Evolutionary conservation across 1,140 invertebrate genomes (phyloP), one percentile per base, ranked within the genome.

Genomic region (Eurosta solidaginis): DNA sequence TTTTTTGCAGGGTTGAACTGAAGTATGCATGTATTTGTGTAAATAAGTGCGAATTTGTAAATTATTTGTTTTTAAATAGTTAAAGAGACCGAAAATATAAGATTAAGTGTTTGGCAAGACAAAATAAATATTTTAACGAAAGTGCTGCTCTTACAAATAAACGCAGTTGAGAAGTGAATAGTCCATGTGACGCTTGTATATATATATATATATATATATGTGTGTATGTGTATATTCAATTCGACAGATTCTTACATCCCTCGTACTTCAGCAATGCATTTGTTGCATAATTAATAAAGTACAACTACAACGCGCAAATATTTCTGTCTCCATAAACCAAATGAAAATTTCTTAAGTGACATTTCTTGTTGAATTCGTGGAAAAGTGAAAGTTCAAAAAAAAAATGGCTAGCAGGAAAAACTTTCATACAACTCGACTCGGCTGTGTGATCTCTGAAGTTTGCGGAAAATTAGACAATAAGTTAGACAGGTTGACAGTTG

Each of bases 401-500:
- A 20, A 42, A 33, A 36, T 27, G 33, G 54, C 17, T 2, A n/a
- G n/a, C n/a, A n/a, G 29, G 22, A 68, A 42, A 68, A 68, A 68
- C 33, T 68, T 68, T 68, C 27, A n/a, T 2, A 68, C 17, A 20
- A 68, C 17, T 40, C 59, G 59, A 6, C n/a, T n/a, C 59, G 33
- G 27, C 59, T 40, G 33, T 33, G 36, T 68, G 59, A 68, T 68
- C 59, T 68, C 36, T 68, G 59, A 68, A 68, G 59, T 68, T 68
- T 42, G 59, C 59, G 59, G 33, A 68, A 68, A 68, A 68, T 68
- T 68, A 68, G 59, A 68, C 59, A 68, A 68, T 68, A 36, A 68
- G 59, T 68, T 68, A 68, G 59, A 68, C 59, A 68, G 59, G 59
- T 68, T 68, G 59, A 68, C 59, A 68, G 59, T 68, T 68, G 59